Evolutionary conservation across 2,797 vertebrate species (phyloP), one percentile per base, ranked within the genome.

Genomic region (Yasuhikotakia modesta): DNA sequence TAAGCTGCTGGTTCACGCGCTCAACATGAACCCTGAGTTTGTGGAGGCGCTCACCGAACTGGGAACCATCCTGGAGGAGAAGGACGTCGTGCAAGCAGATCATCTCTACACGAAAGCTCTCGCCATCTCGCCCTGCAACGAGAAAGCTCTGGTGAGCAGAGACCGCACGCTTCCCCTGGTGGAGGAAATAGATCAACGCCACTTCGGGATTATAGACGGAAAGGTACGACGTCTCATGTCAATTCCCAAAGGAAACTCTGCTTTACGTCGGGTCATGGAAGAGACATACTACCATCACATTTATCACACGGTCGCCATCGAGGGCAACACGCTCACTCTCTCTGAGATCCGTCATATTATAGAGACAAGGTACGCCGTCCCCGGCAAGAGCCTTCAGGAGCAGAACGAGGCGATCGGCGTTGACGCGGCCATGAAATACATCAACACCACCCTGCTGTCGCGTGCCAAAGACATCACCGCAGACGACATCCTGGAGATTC

Each of bases 251-350:
- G 95, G 97, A 35, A 98, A 92, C 83, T 96, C 97, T 0, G 98
- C 95, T 0, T 93, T 99, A 45, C 94, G 96, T 3, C 80, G 98
- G 0, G 95, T 99, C 82, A 95, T 98, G 96, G 96, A 99, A 85
- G 98, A 99, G 78, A 97, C 96, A 0, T 99, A 99, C 85, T 99
- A 99, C 84, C 98, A 99, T 84, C 97, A 99, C 89, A 97, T 99
- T 86, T 99, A 99, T 88, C 98, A 99, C 92, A 99, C 97, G 0
- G 98, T 99, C 5, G 98, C 98, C 4, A 98, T 99, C 0, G 98
- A 99, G 83, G 98, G 98, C 32, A 99, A 95, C 91, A 99, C 98
- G 0, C 92, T 99, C 78, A 97, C 97, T 0, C 90, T 99, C 3
- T 95, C 98, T 0, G 98, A 99, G 86, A 99, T 99, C 77, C 90